These are phyloP conservation scores for Sminthurides bifidus DNA, from an alignment of 1,140 invertebrate genomes.

Conservation along the genomic window DNA sequence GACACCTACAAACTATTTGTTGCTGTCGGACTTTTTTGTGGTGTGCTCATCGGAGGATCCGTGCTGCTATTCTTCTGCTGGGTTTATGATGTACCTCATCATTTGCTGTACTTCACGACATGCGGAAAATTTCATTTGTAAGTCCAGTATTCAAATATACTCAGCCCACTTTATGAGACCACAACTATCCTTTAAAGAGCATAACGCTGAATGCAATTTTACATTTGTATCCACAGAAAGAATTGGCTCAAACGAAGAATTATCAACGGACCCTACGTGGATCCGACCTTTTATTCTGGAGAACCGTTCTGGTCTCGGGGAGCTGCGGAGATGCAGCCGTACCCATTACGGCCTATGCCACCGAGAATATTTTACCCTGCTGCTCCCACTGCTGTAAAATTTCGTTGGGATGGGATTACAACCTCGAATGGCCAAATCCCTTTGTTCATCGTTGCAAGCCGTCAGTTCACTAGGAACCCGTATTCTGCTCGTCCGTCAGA, in stretches of 20 bases:
- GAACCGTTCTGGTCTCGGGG: slow-evolving; percentile 28
- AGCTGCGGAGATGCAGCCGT: slow-evolving; percentile 1
- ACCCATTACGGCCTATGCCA: slow-evolving; percentile 29
- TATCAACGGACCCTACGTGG: slow-evolving; percentile 25
- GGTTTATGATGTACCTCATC: slow-evolving; percentile 28
- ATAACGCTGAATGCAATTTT: background rate
- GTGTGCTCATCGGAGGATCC: slow-evolving; percentile 14
- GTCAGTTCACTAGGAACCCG: slow-evolving; percentile 30
- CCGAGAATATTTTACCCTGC: slow-evolving; percentile 29
- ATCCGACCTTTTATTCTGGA: slow-evolving; percentile 26
- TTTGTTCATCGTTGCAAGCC: slow-evolving; percentile 25
- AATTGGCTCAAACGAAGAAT: slow-evolving; percentile 20
- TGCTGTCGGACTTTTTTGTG: slow-evolving; percentile 26
- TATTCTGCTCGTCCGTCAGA: slow-evolving; percentile 26
- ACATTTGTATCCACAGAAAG: slow-evolving; percentile 15
- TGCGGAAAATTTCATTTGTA: slow-evolving; percentile 28
- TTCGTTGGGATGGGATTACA: slow-evolving; percentile 19
- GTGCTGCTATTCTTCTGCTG: slow-evolving; percentile 26
- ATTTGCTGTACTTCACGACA: slow-evolving; percentile 22
- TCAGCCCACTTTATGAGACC: background rate
- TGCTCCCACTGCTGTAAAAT: slow-evolving; percentile 19
- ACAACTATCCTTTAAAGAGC: background rate
- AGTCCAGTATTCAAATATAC: slow-evolving; percentile 1
- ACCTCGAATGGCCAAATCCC: slow-evolving; percentile 21
- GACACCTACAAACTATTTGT: slow-evolving; percentile 28